These are phyloP conservation scores for Columbina picui DNA, from an alignment of 2,113 vertebrate genomes.

Conservation along the genomic window DNA sequence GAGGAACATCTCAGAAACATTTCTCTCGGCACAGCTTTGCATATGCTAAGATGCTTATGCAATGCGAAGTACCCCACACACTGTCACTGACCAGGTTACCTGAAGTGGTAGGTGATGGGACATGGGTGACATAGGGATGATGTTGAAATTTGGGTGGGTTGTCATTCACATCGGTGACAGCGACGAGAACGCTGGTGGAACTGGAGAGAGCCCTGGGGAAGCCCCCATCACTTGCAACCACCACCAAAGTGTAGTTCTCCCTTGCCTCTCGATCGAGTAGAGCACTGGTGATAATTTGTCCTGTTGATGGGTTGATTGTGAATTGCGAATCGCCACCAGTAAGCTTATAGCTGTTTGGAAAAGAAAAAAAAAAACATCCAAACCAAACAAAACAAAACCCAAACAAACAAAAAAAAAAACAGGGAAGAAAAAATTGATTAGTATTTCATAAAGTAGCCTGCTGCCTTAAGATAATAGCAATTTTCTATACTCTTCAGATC, in stretches of 20 bases:
- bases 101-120: conserved; percentile 86
- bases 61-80: neutral
- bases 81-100: conserved; percentile 70
- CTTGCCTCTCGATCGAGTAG: conserved; percentile 87
- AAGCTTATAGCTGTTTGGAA: conserved; percentile 86
- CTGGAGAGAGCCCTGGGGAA: conserved; percentile 86
- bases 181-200: conserved; percentile 88
- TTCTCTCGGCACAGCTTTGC: neutral
- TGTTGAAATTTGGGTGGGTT: conserved; percentile 96
- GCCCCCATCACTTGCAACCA: conserved; percentile 90
- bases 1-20: neutral
- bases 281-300: conserved; percentile 95
- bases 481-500: neutral
- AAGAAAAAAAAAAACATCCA: neutral
- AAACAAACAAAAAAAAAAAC: neutral
- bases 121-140: conserved; percentile 95
- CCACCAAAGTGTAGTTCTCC: conserved; percentile 89
- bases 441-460: neutral
- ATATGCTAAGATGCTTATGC: neutral
- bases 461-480: neutral
- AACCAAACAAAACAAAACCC: no score
- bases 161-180: conserved; percentile 90
- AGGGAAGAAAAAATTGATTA: neutral
- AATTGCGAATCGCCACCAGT: conserved; percentile 91
- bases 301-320: conserved; percentile 96